These are phyloP conservation scores for Chlamydotis undulata DNA, from an alignment of 2,113 vertebrate genomes.

Conservation along the genomic window DNA sequence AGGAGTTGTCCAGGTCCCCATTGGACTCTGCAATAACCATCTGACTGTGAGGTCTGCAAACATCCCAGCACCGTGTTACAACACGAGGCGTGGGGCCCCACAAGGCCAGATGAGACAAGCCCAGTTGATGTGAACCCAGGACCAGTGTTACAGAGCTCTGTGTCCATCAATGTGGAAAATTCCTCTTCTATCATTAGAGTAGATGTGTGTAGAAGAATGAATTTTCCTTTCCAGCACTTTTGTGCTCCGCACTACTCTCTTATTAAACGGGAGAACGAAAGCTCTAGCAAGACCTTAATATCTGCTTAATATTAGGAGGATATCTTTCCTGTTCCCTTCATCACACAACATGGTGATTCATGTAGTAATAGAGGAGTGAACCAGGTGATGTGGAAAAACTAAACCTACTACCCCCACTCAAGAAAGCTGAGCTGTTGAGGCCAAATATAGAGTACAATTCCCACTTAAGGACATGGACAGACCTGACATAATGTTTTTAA, in stretches of 20 bases:
- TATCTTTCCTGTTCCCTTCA: not conserved
- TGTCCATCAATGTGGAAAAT: not conserved
- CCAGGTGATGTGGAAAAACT: not conserved
- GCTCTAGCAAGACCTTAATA: not conserved
- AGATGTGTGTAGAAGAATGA: not conserved
- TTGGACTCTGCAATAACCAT: not conserved
- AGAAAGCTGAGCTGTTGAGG: not conserved
- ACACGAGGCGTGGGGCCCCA: accelerated
- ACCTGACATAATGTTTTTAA: not conserved
- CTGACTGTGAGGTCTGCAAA: not conserved
- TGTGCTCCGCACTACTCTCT: not conserved
- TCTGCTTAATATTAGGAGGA: not conserved
- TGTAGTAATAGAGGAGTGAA: not conserved
- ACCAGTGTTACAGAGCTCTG: not conserved
- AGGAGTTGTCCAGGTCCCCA: not conserved
- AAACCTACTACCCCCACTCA: not conserved
- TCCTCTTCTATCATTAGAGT: not conserved
- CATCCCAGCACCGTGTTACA: not conserved
- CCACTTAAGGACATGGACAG: not conserved
- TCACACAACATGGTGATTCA: not conserved
- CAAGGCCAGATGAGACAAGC: not conserved
- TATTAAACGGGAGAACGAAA: not conserved
- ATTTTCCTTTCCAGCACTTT: not conserved
- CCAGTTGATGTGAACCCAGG: not conserved
- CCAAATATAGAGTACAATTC: not conserved